A percentile compares a stretch with the other conserved stretches of the same genome.
Conservation (phyloP, 2,113 vertebrate genomes). For the Gymnocephalus cernua region DNA sequence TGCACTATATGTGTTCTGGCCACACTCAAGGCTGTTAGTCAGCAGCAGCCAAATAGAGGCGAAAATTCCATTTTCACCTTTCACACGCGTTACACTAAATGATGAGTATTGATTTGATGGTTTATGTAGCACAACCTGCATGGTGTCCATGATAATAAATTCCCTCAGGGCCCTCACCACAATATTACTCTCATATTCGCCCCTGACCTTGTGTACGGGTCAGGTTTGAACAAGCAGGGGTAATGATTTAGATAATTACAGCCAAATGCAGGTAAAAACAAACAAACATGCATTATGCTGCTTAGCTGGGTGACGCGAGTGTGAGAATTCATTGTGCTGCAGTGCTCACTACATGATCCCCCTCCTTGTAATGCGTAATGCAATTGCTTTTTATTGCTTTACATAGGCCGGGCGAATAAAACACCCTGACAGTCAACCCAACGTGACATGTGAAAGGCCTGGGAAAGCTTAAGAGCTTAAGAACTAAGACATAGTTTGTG, state of each 20-base stretch:
- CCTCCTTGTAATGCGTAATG: constrained; percentile 66
- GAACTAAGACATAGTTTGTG: constrained; percentile 11
- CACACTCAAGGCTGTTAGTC: constrained; percentile 51
- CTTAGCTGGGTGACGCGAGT: constrained; percentile 5
- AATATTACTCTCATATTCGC: constrained; percentile 42
- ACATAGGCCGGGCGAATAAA: constrained; percentile 75
- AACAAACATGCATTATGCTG: constrained; percentile 52
- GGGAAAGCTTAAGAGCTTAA: constrained; percentile 50
- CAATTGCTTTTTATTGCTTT: constrained; percentile 81
- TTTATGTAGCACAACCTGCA: constrained; percentile 40
- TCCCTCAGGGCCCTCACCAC: constrained; percentile 18
- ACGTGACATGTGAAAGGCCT: constrained; percentile 52
- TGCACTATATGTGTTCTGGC: constrained; percentile 27
- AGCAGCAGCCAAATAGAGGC: constrained; percentile 56
- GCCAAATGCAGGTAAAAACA: constrained; percentile 51
- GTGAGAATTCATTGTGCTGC: constrained; percentile 27
- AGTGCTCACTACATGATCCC: constrained; percentile 52
- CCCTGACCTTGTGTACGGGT: constrained; percentile 35
- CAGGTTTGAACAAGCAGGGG: constrained; percentile 28
- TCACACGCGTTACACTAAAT: constrained; percentile 68
- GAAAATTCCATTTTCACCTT: constrained; percentile 71
- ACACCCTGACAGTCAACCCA: constrained; percentile 47
- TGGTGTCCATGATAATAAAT: constrained; percentile 48
- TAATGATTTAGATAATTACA: constrained; percentile 74
- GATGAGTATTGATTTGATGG: constrained; percentile 68